These are phyloP conservation scores for Yponomeuta cagnagella DNA, from an alignment of 2,888 invertebrate species.

Conservation along the genomic window DNA sequence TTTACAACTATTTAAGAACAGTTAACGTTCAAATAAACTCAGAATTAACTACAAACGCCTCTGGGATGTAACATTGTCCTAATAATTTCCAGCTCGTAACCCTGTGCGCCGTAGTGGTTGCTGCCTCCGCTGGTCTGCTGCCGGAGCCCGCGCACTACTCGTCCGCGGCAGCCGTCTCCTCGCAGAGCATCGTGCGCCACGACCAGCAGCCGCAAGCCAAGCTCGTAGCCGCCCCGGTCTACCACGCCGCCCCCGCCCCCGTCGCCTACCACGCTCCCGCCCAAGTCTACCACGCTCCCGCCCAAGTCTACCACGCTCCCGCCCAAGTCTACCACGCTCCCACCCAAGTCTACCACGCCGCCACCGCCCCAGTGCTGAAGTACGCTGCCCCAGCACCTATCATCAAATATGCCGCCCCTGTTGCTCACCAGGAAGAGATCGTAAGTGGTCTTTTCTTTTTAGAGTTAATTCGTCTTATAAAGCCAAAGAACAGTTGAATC, in stretches of 20 bases:
- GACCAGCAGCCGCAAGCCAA: slow-evolving; percentile 35
- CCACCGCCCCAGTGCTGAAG: slow-evolving; percentile 23
- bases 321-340: slow-evolving; percentile 26
- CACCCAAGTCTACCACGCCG: slow-evolving; percentile 20
- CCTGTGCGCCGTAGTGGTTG: slow-evolving; percentile 46
- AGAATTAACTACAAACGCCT: too few species aligned
- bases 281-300: slow-evolving; percentile 24
- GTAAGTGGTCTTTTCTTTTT: slow-evolving; percentile 1
- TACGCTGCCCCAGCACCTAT: slow-evolving; percentile 30
- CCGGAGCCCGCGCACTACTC: slow-evolving; percentile 53
- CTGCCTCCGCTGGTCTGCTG: slow-evolving; percentile 48
- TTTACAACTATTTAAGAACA: too few species aligned
- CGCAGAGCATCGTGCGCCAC: slow-evolving; percentile 53
- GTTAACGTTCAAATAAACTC: too few species aligned
- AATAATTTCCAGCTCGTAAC: slow-evolving; percentile 38
- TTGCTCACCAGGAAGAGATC: slow-evolving; percentile 39
- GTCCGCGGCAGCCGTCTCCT: slow-evolving; percentile 45
- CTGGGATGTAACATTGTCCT: too few species aligned
- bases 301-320: slow-evolving; percentile 24
- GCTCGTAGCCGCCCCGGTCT: slow-evolving; percentile 26
- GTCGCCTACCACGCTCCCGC: slow-evolving; percentile 27
- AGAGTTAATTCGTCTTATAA: too few species aligned
- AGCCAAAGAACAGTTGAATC: too few species aligned
- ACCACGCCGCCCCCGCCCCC: slow-evolving; percentile 27
- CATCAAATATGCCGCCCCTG: slow-evolving; percentile 37